These are phyloP conservation scores for Eupithecia centaureata DNA, from an alignment of 2,888 invertebrate species.

Conservation along the genomic window DNA sequence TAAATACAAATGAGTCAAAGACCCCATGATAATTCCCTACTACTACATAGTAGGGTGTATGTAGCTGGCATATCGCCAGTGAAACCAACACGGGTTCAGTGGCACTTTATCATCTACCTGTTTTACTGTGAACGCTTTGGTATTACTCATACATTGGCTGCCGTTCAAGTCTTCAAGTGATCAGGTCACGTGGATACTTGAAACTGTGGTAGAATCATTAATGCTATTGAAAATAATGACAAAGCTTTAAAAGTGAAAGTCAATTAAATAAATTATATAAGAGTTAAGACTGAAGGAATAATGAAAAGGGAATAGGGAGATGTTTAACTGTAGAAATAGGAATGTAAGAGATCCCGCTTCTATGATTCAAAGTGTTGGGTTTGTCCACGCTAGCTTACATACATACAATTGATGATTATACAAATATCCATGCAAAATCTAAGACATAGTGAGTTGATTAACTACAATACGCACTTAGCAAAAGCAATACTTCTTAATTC, in stretches of 20 bases:
- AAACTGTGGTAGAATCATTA: background rate
- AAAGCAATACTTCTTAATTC: too few species aligned
- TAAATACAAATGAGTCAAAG: conserved; percentile 3
- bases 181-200: conserved; percentile 12
- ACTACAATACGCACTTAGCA: too few species aligned
- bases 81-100: conserved; percentile 60
- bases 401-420: too few species aligned
- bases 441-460: too few species aligned
- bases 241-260: background rate
- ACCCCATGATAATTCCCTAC: background rate
- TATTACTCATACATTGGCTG: conserved; percentile 37
- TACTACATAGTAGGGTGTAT: conserved; percentile 37
- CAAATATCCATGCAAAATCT: too few species aligned
- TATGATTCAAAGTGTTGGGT: too few species aligned
- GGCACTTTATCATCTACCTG: conserved; percentile 58
- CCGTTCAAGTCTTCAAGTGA: conserved; percentile 33
- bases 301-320: too few species aligned
- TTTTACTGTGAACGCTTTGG: conserved; percentile 29
- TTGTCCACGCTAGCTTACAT: too few species aligned
- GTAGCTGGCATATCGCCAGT: conserved; percentile 56
- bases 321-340: too few species aligned
- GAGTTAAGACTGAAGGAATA: too few species aligned
- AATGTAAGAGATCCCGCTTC: too few species aligned
- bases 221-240: background rate
- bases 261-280: too few species aligned